These are phyloP conservation scores for Pterocles burchelli DNA, from an alignment of 2,113 vertebrate species.

Conservation along the genomic window DNA sequence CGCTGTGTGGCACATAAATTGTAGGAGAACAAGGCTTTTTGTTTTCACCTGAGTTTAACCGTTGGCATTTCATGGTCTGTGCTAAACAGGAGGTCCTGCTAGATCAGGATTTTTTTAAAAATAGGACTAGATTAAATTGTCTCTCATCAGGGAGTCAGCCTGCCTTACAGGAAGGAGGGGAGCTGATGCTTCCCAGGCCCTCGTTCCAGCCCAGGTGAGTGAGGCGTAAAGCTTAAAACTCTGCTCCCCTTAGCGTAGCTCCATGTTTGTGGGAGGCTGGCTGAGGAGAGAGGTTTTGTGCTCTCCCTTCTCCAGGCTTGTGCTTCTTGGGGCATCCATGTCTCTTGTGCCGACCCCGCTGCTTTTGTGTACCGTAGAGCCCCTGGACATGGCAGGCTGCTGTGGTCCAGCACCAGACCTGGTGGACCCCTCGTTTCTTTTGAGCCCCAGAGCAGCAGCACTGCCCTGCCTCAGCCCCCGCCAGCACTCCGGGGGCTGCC, in stretches of 20 bases:
- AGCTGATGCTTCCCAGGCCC: not conserved
- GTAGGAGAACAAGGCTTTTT: not conserved
- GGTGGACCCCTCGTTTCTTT: rapidly evolving
- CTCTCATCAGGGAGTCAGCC: not conserved
- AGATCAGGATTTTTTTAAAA: not conserved
- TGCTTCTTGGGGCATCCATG: not conserved
- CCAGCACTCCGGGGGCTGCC: not conserved
- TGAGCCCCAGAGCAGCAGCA: not conserved
- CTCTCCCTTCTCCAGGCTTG: not conserved
- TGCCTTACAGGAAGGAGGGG: not conserved
- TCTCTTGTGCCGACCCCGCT: not conserved
- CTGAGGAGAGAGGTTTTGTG: not conserved
- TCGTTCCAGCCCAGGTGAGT: not conserved
- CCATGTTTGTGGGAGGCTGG: rapidly evolving
- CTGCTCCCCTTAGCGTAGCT: not conserved
- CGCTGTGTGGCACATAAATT: not conserved
- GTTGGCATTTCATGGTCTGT: not conserved
- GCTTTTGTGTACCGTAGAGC: not conserved
- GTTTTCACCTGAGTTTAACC: not conserved
- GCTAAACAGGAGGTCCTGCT: not conserved
- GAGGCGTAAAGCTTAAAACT: not conserved
- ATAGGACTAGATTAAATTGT: not conserved
- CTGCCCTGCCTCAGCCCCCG: not conserved
- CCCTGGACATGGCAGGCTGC: not conserved
- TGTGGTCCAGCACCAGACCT: not conserved